A percentile compares a stretch with the other conserved stretches of the same genome.
These are phyloP conservation scores for Chinchilla lanigera DNA, from an alignment of 2,113 vertebrate species.

Conservation along the genomic window DNA sequence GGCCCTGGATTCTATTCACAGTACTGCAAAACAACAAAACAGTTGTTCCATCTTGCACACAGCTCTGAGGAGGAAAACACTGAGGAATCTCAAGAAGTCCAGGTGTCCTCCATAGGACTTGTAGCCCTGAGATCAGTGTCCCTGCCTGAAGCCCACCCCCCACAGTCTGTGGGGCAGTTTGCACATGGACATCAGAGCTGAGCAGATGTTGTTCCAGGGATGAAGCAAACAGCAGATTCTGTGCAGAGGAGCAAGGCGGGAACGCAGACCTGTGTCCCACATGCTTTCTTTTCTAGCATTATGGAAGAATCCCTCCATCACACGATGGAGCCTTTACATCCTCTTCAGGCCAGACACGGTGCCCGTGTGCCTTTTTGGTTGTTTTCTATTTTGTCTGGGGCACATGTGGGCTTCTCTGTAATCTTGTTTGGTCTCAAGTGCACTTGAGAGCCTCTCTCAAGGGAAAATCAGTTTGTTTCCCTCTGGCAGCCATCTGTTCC, in stretches of 20 bases:
- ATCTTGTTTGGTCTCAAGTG: conserved; percentile 56
- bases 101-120: not conserved
- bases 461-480: conserved; percentile 57
- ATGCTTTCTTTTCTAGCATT: fast-evolving
- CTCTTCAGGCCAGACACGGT: not conserved
- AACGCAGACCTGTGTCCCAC: not conserved
- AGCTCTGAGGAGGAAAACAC: not conserved
- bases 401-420: conserved; percentile 53
- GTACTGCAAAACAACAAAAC: not conserved
- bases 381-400: conserved; percentile 61
- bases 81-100: fast-evolving
- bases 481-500: conserved; percentile 50
- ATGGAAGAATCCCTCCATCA: fast-evolving
- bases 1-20: not conserved
- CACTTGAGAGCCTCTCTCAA: conserved; percentile 22
- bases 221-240: fast-evolving
- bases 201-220: fast-evolving
- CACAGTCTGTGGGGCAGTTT: not conserved
- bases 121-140: not conserved
- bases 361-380: not conserved
- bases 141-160: not conserved
- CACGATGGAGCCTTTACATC: fast-evolving
- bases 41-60: fast-evolving
- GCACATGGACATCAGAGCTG: not conserved
- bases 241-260: fast-evolving